phyloP scores from a whole-genome alignment of 1,140 invertebrate genomes.

The Augochlora pura region DNA sequence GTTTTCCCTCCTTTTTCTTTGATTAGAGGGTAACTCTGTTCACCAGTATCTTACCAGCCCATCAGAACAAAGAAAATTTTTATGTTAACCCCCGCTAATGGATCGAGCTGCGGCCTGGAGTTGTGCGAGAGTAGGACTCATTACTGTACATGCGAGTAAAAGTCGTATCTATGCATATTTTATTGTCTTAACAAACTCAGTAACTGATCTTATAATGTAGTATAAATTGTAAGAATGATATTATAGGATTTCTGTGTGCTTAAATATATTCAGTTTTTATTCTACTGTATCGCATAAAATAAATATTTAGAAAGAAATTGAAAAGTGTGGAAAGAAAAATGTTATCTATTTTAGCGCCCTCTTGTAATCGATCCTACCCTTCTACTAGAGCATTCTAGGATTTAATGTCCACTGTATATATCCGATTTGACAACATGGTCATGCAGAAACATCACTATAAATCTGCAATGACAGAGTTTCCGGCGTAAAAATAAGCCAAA shows the following conservation, averaged over 20 bases:
- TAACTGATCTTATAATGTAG: not conserved
- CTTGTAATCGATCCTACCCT: slow-evolving; percentile 29
- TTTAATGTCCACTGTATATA: slow-evolving; percentile 22
- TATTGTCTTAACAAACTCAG: not conserved
- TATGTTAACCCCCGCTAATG: too few species aligned
- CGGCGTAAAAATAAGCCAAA: slow-evolving; percentile 26
- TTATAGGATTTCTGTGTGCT: too few species aligned
- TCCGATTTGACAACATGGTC: slow-evolving; percentile 53
- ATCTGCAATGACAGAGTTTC: slow-evolving; percentile 21
- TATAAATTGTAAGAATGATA: not conserved
- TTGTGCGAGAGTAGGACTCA: too few species aligned
- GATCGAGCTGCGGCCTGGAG: too few species aligned
- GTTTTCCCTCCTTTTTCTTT: too few species aligned
- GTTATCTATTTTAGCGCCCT: slow-evolving; percentile 19
- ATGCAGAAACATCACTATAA: slow-evolving; percentile 48
- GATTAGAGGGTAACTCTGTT: too few species aligned
- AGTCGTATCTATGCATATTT: not conserved
- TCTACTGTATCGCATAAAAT: not conserved
- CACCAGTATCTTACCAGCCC: too few species aligned
- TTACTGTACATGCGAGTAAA: not conserved
- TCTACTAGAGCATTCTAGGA: slow-evolving; percentile 29
- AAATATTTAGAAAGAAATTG: not conserved
- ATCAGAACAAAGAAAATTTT: too few species aligned
- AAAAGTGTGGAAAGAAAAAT: not conserved
- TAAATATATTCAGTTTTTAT: not conserved